Conservation (phyloP, 2,797 vertebrate genomes). For the Oryzias dopingdopingensis region DNA sequence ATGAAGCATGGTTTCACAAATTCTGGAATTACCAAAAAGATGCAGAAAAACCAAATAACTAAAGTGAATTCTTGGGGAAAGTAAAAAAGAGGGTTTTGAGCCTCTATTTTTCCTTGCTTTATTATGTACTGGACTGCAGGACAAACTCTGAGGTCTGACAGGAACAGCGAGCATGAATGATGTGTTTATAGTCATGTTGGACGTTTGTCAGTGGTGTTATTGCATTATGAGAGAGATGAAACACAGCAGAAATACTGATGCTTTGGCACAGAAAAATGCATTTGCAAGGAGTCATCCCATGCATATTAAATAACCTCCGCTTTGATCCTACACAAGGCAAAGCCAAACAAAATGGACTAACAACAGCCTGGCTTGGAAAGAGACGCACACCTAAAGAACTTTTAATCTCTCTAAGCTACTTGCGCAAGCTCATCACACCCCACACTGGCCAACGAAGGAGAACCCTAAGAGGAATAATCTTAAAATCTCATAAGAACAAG, state of each 20-base stretch:
- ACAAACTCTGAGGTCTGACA: slow-evolving; percentile 28
- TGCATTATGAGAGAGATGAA: slow-evolving; percentile 34
- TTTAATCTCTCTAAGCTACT: slow-evolving; percentile 61
- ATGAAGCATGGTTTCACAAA: too few species aligned
- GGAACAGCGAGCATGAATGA: slow-evolving; percentile 28
- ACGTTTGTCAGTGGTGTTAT: slow-evolving; percentile 54
- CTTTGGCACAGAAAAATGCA: slow-evolving; percentile 49
- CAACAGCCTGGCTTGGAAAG: slow-evolving; percentile 38
- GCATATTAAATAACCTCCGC: slow-evolving; percentile 47
- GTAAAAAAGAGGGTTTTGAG: slow-evolving; percentile 11
- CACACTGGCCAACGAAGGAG: slow-evolving; percentile 24
- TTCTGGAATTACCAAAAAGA: too few species aligned
- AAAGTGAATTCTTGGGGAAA: slow-evolving; percentile 5
- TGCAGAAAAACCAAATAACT: too few species aligned
- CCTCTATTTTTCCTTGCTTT: slow-evolving; percentile 6
- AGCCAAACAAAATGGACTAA: slow-evolving; percentile 48
- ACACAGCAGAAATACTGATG: slow-evolving; percentile 34
- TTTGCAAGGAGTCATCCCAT: slow-evolving; percentile 44
- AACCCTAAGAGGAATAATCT: slow-evolving; percentile 43
- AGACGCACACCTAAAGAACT: slow-evolving; percentile 55
- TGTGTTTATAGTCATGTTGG: slow-evolving; percentile 40
- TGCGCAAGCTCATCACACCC: slow-evolving; percentile 50
- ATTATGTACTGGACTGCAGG: slow-evolving; percentile 2
- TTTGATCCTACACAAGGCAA: slow-evolving; percentile 42
- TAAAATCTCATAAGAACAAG: slow-evolving; percentile 38